These are phyloP conservation scores for Corynorhinus townsendii DNA, from an alignment of 2,113 vertebrate species.

Conservation along the genomic window DNA sequence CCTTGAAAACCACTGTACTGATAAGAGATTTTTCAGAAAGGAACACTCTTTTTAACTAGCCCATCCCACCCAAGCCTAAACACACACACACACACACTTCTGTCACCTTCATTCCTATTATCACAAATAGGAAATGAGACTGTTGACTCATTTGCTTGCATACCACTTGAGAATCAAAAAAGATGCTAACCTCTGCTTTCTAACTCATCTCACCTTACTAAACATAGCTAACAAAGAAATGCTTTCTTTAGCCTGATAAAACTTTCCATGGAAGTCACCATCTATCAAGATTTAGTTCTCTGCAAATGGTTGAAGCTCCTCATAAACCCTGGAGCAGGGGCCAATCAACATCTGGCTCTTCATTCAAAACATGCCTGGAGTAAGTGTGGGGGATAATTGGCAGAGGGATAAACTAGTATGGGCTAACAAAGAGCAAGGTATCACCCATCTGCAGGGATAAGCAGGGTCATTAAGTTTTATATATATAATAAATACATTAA, in stretches of 20 bases:
- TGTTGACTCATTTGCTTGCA: background rate
- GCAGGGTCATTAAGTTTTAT: background rate
- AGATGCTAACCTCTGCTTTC: background rate
- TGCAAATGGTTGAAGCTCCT: background rate
- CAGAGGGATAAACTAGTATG: background rate
- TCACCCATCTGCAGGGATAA: background rate
- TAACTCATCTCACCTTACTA: background rate
- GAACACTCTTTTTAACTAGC: background rate
- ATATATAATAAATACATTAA: background rate
- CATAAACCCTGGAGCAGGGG: background rate
- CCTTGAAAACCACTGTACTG: background rate
- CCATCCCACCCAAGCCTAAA: background rate
- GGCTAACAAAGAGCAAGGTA: background rate
- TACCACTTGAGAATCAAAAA: background rate
- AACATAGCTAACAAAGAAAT: slow-evolving; percentile 6
- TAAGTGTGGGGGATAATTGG: background rate
- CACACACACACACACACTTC: background rate
- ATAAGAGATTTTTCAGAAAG: background rate
- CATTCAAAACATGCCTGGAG: background rate
- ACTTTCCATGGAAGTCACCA: background rate
- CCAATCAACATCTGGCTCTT: background rate
- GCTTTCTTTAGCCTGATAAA: background rate
- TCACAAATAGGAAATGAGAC: background rate
- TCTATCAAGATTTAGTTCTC: background rate
- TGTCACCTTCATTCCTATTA: background rate